Conservation (phyloP, 2,888 invertebrate species). For the Phaonia tiefii region DNA sequence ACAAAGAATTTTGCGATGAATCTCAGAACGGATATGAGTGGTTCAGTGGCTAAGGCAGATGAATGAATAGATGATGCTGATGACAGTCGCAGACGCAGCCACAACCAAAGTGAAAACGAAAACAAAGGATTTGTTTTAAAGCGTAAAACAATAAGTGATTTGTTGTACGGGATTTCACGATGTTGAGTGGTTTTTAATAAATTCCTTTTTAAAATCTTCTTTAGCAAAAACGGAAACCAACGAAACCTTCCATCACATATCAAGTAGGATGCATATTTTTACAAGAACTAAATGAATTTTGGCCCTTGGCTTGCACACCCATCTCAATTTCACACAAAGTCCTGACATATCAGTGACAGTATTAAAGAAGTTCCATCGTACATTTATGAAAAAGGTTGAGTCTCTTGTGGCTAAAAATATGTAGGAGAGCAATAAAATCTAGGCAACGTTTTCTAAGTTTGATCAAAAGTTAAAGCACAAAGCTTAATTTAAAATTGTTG, state of each 20-base stretch:
- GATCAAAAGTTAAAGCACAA: no score
- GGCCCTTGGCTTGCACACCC: not conserved
- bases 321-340: not conserved
- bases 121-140: conserved; percentile 17
- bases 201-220: not conserved
- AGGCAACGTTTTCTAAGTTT: no score
- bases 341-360: not conserved
- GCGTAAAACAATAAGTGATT: conserved; percentile 5
- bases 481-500: no score
- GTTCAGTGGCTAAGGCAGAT: not conserved
- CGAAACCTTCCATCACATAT: not conserved
- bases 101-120: not conserved
- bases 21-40: not conserved
- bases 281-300: not conserved
- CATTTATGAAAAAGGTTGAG: no score
- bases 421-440: no score
- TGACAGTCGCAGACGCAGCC: not conserved
- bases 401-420: no score
- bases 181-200: no score
- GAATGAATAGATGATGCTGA: no score
- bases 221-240: not conserved
- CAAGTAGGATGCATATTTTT: not conserved
- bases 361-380: no score
- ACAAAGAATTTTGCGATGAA: no score
- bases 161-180: not conserved